phyloP scores from a whole-genome alignment of 2,797 vertebrate genomes.

The Triplophysa yarkandensis region DNA sequence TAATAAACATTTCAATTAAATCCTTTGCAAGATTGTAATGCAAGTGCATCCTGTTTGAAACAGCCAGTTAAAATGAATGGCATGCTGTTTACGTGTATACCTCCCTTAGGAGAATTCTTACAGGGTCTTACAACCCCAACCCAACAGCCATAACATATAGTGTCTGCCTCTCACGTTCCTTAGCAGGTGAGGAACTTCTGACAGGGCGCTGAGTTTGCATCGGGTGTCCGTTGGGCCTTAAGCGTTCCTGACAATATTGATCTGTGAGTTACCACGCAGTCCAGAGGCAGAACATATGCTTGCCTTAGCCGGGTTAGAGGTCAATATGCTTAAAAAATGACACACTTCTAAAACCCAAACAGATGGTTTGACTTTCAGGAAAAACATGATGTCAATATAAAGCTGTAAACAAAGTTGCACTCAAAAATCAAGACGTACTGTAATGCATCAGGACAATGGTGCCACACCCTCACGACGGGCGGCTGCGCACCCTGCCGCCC shows the following conservation, averaged over 20 bases:
- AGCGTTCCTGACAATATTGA: slow-evolving; percentile 2
- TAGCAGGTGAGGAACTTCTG: slow-evolving; percentile 18
- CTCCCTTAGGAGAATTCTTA: background rate
- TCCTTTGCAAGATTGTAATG: too few relatives aligned
- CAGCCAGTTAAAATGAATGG: background rate
- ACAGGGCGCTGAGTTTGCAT: slow-evolving; percentile 1
- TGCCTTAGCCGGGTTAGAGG: background rate
- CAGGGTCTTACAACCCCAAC: background rate
- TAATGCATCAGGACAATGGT: slow-evolving; percentile 13
- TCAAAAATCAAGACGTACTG: background rate
- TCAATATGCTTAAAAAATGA: slow-evolving; percentile 9
- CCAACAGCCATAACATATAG: background rate
- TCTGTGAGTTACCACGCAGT: background rate
- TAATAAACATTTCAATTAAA: too few relatives aligned
- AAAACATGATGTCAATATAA: slow-evolving; percentile 10
- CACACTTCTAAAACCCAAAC: background rate
- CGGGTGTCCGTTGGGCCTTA: background rate
- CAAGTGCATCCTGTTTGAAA: background rate
- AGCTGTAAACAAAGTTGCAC: slow-evolving; percentile 1
- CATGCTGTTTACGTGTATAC: slow-evolving; percentile 5
- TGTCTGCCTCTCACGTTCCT: background rate
- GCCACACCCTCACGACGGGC: slow-evolving; percentile 24
- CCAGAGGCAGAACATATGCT: slow-evolving; percentile 19
- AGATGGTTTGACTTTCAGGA: background rate
- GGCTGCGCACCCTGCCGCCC: slow-evolving; percentile 28